phyloP scores from a whole-genome alignment of 2,113 vertebrate species.

The human region GRCh38 chr3:102443001-102443500 shows the following conservation, averaged over 20 bases:
- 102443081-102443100: not conserved
- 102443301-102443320: not conserved
- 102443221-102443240: not conserved
- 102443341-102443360: not conserved
- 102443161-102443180: not conserved
- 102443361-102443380: not conserved
- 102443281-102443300: not conserved
- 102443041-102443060: not conserved
- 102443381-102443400: not conserved
- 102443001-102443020: not conserved
- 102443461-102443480: not conserved
- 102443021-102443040: not conserved
- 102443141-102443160: not conserved
- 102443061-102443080: not conserved
- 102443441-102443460: not conserved
- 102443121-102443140: not conserved
- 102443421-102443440: not conserved
- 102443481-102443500: not conserved
- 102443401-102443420: not conserved
- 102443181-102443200: not conserved
- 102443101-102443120: not conserved
- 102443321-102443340: not conserved
- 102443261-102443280: conserved; percentile 17
- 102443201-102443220: not conserved
- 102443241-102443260: not conserved